Conservation (phyloP, 1,140 invertebrate genomes). For the Aphelenchoides besseyi region DNA sequence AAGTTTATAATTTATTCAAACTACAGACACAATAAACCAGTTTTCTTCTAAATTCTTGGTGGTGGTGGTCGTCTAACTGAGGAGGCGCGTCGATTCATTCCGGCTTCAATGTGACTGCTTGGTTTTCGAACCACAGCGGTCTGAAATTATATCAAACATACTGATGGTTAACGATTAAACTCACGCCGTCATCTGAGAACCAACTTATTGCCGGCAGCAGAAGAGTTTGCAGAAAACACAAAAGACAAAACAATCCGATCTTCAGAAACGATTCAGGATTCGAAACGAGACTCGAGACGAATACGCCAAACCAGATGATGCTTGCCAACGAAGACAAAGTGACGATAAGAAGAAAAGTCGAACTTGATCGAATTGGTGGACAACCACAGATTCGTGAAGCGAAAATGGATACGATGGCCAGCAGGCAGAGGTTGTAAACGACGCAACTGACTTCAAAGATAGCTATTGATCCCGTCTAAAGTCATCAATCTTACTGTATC, state of each 20-base stretch:
- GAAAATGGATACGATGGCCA: not conserved
- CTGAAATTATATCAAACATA: not conserved
- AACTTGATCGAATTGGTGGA: not conserved
- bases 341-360: not conserved
- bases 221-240: not conserved
- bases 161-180: not conserved
- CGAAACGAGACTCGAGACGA: not conserved
- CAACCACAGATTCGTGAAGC: not conserved
- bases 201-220: not conserved
- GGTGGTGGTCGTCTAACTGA: not conserved
- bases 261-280: slow-evolving; percentile 14
- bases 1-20: not conserved
- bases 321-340: not conserved
- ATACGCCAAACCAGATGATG: not conserved
- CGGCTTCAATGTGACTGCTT: not conserved
- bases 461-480: not conserved
- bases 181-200: not conserved
- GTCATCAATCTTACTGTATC: not conserved
- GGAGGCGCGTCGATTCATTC: not conserved
- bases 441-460: slow-evolving; percentile 3
- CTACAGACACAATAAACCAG: not conserved
- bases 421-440: not conserved
- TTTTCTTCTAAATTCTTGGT: not conserved
- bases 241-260: slow-evolving; percentile 8
- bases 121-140: not conserved